A percentile compares a stretch with the other conserved stretches of the same genome.
These are phyloP conservation scores for Tipula lateralis DNA, from an alignment of 2,888 invertebrate genomes.

Conservation along the genomic window DNA sequence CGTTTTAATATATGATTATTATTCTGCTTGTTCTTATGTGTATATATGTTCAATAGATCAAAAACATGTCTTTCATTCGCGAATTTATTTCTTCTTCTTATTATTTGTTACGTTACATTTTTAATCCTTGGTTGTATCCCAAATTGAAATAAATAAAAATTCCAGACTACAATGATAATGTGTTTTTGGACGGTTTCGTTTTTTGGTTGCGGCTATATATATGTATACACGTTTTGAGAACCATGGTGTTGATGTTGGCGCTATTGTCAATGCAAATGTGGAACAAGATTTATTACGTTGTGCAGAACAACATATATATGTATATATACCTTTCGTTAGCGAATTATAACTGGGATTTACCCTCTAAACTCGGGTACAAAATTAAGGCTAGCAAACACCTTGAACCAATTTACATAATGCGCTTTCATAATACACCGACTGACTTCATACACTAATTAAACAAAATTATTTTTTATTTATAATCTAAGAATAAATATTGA, in stretches of 20 bases:
- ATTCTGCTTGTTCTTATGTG: neutral
- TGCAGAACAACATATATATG: too few relatives aligned
- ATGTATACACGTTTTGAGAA: too few relatives aligned
- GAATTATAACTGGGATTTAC: neutral
- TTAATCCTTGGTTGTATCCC: neutral
- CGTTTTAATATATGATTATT: conserved; percentile 19
- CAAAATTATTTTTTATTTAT: neutral
- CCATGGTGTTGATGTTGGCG: conserved; percentile 11
- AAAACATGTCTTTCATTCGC: neutral
- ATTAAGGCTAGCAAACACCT: neutral
- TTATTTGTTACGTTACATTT: neutral
- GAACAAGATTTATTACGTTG: neutral
- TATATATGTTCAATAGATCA: neutral
- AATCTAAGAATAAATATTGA: conserved; percentile 19
- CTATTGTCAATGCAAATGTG: neutral
- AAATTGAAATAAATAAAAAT: conserved; percentile 8
- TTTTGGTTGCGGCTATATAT: too few relatives aligned
- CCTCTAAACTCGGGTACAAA: neutral
- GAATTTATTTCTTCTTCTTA: neutral
- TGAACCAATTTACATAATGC: neutral
- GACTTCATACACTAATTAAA: conserved; percentile 11
- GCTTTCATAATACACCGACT: conserved; percentile 24
- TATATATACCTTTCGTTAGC: neutral
- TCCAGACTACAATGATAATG: conserved; percentile 24
- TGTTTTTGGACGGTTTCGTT: neutral